Evolutionary conservation across 1,140 invertebrate species (phyloP).

Genomic region (Thalassaphorura encarpata): DNA sequence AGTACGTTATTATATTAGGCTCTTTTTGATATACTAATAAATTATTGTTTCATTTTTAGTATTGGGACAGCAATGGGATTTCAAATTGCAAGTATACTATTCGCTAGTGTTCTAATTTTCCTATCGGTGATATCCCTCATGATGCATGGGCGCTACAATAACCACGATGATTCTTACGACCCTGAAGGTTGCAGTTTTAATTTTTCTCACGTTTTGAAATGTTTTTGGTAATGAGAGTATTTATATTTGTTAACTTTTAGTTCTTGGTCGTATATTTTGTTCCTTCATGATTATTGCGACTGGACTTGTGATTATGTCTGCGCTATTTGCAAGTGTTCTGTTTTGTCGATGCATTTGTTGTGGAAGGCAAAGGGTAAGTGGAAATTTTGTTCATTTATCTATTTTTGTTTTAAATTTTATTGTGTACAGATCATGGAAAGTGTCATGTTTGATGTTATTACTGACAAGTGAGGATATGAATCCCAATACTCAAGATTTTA

Average conservation of each 20-base stretch:
- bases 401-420: neutral
- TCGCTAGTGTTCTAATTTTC: neutral
- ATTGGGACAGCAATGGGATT: slow-evolving; percentile 13
- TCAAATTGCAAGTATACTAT: slow-evolving; percentile 1
- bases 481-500: too few species aligned
- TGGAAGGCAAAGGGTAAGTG: slow-evolving; percentile 4
- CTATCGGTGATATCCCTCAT: slow-evolving; percentile 11
- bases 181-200: slow-evolving; percentile 7
- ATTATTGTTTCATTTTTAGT: neutral
- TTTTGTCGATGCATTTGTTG: slow-evolving; percentile 9
- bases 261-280: slow-evolving; percentile 10
- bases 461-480: slow-evolving; percentile 7
- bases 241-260: too few species aligned
- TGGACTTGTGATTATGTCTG: neutral
- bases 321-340: neutral
- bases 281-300: slow-evolving; percentile 8
- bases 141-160: neutral
- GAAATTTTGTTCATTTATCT: neutral
- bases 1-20: neutral
- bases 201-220: too few species aligned
- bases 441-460: slow-evolving; percentile 10
- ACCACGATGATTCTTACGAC: neutral
- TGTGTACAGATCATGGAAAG: slow-evolving; percentile 4
- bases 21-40: neutral
- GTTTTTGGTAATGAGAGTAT: too few species aligned